Percentiles rank a stretch among this genome's conserved stretches.
phyloP scores from a whole-genome alignment of 2,113 vertebrate genomes.

The Cnemophilus loriae region DNA sequence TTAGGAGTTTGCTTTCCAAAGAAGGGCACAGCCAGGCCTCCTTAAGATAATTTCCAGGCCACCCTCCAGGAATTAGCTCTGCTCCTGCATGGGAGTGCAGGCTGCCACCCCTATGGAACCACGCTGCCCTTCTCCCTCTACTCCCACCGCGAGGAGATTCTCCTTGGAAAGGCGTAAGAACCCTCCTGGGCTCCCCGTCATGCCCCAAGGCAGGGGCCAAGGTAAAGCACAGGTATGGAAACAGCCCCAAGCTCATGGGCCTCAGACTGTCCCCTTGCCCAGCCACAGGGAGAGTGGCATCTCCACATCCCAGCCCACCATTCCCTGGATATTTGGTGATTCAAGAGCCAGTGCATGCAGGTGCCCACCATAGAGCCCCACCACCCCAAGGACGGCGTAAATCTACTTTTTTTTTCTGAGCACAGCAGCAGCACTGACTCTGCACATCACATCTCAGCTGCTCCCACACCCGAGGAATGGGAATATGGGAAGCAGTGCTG shows the following conservation, averaged over 20 bases:
- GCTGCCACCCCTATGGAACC: accelerated
- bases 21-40: conserved; percentile 16
- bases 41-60: conserved; percentile 25
- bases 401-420: neutral
- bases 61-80: conserved; percentile 20
- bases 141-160: accelerated
- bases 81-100: neutral
- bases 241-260: accelerated
- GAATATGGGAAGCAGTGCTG: neutral
- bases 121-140: accelerated
- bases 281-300: neutral
- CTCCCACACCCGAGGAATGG: neutral
- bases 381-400: neutral
- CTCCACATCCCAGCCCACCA: neutral
- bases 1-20: conserved; percentile 12
- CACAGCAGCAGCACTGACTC: neutral
- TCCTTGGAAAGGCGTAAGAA: accelerated
- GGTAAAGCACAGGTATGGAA: neutral
- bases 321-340: neutral
- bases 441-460: neutral
- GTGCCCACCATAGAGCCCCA: neutral
- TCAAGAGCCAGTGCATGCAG: neutral
- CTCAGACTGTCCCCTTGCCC: accelerated
- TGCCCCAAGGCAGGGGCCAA: accelerated
- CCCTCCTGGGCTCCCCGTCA: accelerated